Conservation (phyloP, 1,140 invertebrate genomes). For the Drosophila grimshawi region DNA sequence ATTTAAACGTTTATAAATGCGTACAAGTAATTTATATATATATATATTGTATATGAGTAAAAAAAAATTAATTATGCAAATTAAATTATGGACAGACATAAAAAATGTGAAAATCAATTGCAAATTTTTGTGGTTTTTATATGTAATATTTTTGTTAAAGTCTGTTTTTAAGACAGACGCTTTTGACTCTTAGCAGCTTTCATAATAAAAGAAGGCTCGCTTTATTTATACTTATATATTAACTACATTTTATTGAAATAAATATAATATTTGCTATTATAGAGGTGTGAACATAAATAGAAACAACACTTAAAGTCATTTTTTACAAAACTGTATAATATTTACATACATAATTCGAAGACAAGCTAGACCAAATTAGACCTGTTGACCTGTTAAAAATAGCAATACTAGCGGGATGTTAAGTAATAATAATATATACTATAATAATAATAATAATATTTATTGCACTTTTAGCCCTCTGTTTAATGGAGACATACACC, state of each 20-base stretch:
- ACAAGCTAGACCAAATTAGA: too few relatives aligned
- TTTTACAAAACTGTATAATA: too few relatives aligned
- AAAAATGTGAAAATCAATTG: slow-evolving; percentile 42
- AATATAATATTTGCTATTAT: not conserved
- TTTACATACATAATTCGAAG: too few relatives aligned
- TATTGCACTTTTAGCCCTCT: too few relatives aligned
- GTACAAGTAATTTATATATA: not conserved
- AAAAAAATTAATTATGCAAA: slow-evolving; percentile 38
- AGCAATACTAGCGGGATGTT: too few relatives aligned
- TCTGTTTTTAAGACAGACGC: not conserved
- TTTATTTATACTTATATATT: not conserved
- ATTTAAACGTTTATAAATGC: not conserved
- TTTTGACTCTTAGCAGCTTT: not conserved
- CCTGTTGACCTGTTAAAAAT: too few relatives aligned
- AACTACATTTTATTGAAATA: too few relatives aligned
- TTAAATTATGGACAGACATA: slow-evolving; percentile 28
- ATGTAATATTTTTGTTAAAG: not conserved
- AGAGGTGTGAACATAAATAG: not conserved
- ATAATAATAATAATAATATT: not conserved
- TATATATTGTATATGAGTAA: slow-evolving; percentile 5
- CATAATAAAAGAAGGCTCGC: slow-evolving; percentile 5
- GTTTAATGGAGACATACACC: too few relatives aligned
- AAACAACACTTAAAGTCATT: too few relatives aligned
- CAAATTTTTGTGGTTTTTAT: slow-evolving; percentile 31
- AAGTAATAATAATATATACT: too few relatives aligned